Conservation (phyloP, 2,888 invertebrate species). For the Dryomyza anilis region DNA sequence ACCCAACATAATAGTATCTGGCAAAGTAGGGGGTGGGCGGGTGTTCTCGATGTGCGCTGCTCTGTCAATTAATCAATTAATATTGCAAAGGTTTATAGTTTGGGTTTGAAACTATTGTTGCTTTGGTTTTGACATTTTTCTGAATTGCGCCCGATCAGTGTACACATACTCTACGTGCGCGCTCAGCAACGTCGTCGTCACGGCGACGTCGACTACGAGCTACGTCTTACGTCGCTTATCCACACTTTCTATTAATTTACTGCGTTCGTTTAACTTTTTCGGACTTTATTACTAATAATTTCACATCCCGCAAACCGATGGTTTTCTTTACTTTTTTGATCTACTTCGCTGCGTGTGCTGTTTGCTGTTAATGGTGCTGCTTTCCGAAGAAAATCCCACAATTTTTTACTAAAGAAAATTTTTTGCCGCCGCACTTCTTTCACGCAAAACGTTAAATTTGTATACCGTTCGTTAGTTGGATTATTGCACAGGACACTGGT, state of each 20-base stretch:
- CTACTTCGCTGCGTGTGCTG: neutral
- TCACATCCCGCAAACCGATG: conserved; percentile 6
- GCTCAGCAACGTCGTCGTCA: neutral
- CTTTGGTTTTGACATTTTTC: conserved; percentile 10
- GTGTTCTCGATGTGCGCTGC: neutral
- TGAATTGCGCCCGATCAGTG: conserved; percentile 16
- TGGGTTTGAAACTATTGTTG: neutral
- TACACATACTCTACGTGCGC: conserved; percentile 13
- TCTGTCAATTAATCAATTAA: neutral
- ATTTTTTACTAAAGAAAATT: conserved; percentile 42
- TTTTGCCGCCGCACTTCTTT: conserved; percentile 52
- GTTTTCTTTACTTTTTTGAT: conserved; percentile 3
- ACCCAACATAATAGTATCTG: conserved; percentile 11
- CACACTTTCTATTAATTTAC: conserved; percentile 17
- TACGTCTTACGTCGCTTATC: conserved; percentile 9
- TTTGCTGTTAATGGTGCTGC: too few relatives aligned
- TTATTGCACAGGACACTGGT: conserved; percentile 20
- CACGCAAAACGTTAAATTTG: conserved; percentile 8
- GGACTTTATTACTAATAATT: conserved; percentile 12
- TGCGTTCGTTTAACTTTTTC: neutral
- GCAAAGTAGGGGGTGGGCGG: neutral
- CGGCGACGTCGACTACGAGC: neutral
- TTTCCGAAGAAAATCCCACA: too few relatives aligned
- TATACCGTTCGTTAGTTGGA: neutral
- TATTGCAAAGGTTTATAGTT: neutral